phyloP scores from a whole-genome alignment of 64 coral and sea anemone genomes.

The Porites australiensis region DNA sequence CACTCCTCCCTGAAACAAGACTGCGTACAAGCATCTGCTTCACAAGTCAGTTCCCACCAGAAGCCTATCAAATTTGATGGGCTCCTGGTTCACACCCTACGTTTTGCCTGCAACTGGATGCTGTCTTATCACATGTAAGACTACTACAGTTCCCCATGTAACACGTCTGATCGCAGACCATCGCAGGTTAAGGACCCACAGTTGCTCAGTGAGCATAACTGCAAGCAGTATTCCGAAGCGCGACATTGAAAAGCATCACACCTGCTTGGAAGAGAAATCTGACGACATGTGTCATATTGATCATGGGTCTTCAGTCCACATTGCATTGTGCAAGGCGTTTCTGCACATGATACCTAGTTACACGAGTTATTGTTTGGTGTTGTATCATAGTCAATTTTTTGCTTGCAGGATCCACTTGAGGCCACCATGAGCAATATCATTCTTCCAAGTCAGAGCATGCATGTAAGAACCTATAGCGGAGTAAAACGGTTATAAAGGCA shows the following conservation, averaged over 20 bases:
- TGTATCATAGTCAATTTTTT: background rate
- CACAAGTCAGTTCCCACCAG: background rate
- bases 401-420: too few relatives aligned
- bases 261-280: background rate
- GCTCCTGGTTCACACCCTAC: too few relatives aligned
- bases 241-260: background rate
- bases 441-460: too few relatives aligned
- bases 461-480: too few relatives aligned
- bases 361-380: background rate
- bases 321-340: background rate
- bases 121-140: background rate
- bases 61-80: too few relatives aligned
- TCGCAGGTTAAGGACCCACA: background rate
- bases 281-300: background rate
- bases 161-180: background rate
- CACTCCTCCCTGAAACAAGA: background rate
- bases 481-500: too few relatives aligned
- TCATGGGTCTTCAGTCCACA: background rate
- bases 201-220: background rate
- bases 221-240: background rate
- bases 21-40: background rate
- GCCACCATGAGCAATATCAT: too few relatives aligned
- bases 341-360: background rate
- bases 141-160: background rate
- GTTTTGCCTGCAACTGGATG: background rate